These are phyloP conservation scores for Lasioglossum baleicum DNA, from an alignment of 1,140 invertebrate species.

Conservation along the genomic window DNA sequence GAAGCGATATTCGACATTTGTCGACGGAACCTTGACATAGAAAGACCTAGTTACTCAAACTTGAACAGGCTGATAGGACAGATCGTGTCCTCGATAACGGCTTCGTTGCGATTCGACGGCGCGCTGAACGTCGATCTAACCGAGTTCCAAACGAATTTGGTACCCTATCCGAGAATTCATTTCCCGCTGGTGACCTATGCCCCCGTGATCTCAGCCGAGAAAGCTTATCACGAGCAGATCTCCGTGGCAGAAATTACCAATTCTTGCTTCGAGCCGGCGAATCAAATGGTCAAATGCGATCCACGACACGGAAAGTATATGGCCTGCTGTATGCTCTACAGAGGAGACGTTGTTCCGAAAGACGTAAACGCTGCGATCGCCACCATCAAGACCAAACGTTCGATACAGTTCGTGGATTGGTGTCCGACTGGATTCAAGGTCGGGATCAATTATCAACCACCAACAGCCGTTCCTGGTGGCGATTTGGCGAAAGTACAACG, in stretches of 20 bases:
- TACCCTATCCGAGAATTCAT: conserved; percentile 81
- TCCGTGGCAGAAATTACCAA: conserved; percentile 72
- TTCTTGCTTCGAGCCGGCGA: conserved; percentile 85
- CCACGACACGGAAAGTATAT: conserved; percentile 79
- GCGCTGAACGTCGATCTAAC: conserved; percentile 58
- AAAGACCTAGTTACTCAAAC: conserved; percentile 79
- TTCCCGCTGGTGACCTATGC: conserved; percentile 78
- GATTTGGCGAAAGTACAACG: conserved; percentile 83
- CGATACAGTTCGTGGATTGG: conserved; percentile 84
- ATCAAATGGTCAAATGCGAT: conserved; percentile 85
- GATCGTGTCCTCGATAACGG: conserved; percentile 84
- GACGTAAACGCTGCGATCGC: conserved; percentile 82
- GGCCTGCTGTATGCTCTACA: conserved; percentile 85
- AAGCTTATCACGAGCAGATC: conserved; percentile 75
- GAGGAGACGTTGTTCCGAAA: conserved; percentile 84
- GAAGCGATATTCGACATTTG: conserved; percentile 89
- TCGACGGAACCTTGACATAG: conserved; percentile 84
- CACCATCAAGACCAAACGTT: conserved; percentile 57
- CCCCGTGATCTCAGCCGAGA: conserved; percentile 67
- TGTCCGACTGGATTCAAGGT: conserved; percentile 84
- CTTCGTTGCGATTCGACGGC: conserved; percentile 76
- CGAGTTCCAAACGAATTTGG: conserved; percentile 60
- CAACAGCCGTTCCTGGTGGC: conserved; percentile 83
- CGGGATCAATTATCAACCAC: conserved; percentile 85
- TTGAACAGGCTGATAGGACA: conserved; percentile 57